phyloP scores from a whole-genome alignment of 23 tunicate genomes.

The Corella eumyota region DNA sequence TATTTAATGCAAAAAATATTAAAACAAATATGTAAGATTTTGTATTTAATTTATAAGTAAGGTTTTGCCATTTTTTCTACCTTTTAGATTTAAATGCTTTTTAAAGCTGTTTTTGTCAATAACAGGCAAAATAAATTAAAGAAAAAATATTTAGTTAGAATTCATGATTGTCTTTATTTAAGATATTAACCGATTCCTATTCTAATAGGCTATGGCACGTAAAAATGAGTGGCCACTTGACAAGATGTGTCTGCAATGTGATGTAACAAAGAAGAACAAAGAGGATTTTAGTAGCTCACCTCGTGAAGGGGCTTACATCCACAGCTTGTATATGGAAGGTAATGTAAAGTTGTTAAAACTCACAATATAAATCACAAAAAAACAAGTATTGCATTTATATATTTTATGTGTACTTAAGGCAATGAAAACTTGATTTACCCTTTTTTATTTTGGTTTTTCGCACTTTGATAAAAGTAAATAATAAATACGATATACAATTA shows the following conservation, averaged over 20 bases:
- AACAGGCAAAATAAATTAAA: background rate
- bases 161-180: background rate
- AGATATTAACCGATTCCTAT: background rate
- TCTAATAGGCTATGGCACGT: conserved; percentile 76
- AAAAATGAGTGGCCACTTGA: conserved; percentile 99
- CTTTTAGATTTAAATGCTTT: background rate
- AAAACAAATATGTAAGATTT: background rate
- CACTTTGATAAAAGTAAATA: no score
- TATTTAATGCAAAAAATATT: background rate
- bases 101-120: background rate
- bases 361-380: no score
- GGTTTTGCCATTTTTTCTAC: background rate
- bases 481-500: no score
- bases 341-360: conserved; percentile 3
- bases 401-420: no score
- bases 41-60: background rate
- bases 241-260: conserved; percentile 96
- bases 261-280: conserved; percentile 88
- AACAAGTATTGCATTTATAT: no score
- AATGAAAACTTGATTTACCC: no score
- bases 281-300: conserved; percentile 97
- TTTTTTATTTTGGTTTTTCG: no score
- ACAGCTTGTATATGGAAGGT: conserved; percentile 98
- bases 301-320: conserved; percentile 95
- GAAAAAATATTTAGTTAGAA: background rate